Evolutionary conservation across 2,888 invertebrate species (phyloP), one percentile per base, ranked within the genome.

Genomic region (Rotaria socialis): DNA sequence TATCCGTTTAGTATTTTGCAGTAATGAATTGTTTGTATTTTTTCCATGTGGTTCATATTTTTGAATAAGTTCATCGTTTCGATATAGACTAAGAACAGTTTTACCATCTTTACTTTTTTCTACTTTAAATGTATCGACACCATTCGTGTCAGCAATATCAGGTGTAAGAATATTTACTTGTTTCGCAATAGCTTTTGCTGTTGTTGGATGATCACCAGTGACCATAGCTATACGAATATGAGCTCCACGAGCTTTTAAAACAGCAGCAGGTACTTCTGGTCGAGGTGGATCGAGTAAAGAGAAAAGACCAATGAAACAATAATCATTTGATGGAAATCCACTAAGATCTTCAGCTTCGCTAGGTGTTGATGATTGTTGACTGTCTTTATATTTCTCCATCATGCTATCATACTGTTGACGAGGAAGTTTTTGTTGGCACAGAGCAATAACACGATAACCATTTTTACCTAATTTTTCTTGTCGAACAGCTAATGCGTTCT

Each of bases 161-260:
- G 19, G 7, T 6, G 75, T 86, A 67, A 86, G 60, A 24, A 86
- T 86, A 52, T 84, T 52, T 19, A 86, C 86, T 86, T 86, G 86
- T 35, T 84, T 56, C 2, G 86, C 86, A 14, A 86, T 86, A 7
- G 86, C 86, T n/a, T 58, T 35, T 7, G 86, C 86, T 41, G 86
- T 86, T 35, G 67, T 47, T 50, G 86, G 52, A 86, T 85, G 58
- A 60, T 85, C 85, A 60, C 85, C 85, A 47, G 85, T 85, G 4
- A 85, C 60, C 85, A 85, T 85, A 47, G 55, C 43, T 14, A 85
- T 56, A 43, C 85, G 41, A 67, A 85, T 85, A 7, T 58, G 43
- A 14, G 85, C 85, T 60, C 24, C n/a, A 22, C 55, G 56, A 85
- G 58, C 56, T 47, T 60, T 85, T 35, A 58, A 22, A 16, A 85